phyloP scores from a whole-genome alignment of 1,140 invertebrate genomes.

The Euwallacea fornicatus region DNA sequence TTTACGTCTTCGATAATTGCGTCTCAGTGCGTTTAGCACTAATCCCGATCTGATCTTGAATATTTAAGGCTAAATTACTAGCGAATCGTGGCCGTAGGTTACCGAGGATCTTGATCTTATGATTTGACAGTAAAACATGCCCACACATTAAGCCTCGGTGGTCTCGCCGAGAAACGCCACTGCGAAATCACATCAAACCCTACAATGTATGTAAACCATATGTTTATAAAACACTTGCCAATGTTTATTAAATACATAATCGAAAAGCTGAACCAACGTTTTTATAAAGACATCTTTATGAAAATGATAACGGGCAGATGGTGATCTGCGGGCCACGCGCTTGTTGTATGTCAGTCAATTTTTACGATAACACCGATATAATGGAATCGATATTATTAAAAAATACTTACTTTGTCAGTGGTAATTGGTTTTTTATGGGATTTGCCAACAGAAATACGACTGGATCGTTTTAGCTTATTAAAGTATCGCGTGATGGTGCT shows the following conservation, averaged over 20 bases:
- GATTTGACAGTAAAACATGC: constrained; percentile 19
- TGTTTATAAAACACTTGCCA: constrained; percentile 35
- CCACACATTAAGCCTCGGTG: constrained; percentile 16
- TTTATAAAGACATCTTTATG: constrained; percentile 37
- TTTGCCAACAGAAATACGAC: too few relatives aligned
- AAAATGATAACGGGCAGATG: constrained; percentile 29
- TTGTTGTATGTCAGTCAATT: constrained; percentile 15
- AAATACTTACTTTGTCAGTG: not conserved
- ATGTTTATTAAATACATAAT: constrained; percentile 22
- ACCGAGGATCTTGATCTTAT: not conserved
- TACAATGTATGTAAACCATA: constrained; percentile 19
- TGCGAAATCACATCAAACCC: not conserved
- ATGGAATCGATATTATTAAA: constrained; percentile 14
- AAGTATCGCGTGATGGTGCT: too few relatives aligned
- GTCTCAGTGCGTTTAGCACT: constrained; percentile 7
- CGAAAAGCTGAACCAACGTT: constrained; percentile 35
- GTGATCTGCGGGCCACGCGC: constrained; percentile 1
- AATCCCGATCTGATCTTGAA: constrained; percentile 12
- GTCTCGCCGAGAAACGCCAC: constrained; percentile 5
- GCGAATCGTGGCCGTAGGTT: constrained; percentile 8
- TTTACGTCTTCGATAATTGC: constrained; percentile 16
- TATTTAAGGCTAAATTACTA: constrained; percentile 2
- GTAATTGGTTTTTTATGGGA: too few relatives aligned
- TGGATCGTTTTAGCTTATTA: too few relatives aligned
- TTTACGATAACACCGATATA: constrained; percentile 20